Evolutionary conservation across 2,888 invertebrate genomes (phyloP), one percentile per base, ranked within the genome.

Genomic region (Malachius bipustulatus): DNA sequence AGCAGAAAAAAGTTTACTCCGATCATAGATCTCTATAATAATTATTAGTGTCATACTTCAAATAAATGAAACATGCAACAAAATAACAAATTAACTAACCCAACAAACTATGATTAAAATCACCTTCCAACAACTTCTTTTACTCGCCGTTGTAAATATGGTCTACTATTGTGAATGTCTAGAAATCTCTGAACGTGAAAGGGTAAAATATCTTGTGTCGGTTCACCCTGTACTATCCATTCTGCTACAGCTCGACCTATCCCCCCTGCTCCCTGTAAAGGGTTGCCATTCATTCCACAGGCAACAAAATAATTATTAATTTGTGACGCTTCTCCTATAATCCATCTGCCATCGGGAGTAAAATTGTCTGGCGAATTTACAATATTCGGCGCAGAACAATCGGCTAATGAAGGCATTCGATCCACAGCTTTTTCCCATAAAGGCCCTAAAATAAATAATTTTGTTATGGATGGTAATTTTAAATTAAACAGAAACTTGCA

Each of bases 271-370:
- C 74, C 74, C 56, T 75, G 76, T 28, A 78, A 60, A 6, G 77
- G 73, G 52, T 74, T 73, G 4, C 76, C 75, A 59, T 76, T 77
- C 74, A 79, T 75, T 14, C 80, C 81, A 39, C 75, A 75, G 30
- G 77, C 78, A n/a, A 78, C 75, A 58, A 72, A 79, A 55, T 80
- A 80, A 52, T 79, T 79, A 41, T 68, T 68, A 9, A 79, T 69
- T 64, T 77, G 77, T 2, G 78, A 71, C 15, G 73, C 67, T 58
- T 77, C 74, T 15, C 79, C 79, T 8, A 80, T 52, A 47, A 78
- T 72, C 74, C 75, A 76, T 49, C 71, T 65, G 6, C 77, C 75
- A 62, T 80, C 79, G 1, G 79, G 77, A 3, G 78, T 78, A 55
- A 78, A 79, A 55, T 73, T 77, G 56, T 79, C 78, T 2, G 77